These are phyloP conservation scores for Coreoperca whiteheadi DNA, from an alignment of 2,113 vertebrate species.

Conservation along the genomic window DNA sequence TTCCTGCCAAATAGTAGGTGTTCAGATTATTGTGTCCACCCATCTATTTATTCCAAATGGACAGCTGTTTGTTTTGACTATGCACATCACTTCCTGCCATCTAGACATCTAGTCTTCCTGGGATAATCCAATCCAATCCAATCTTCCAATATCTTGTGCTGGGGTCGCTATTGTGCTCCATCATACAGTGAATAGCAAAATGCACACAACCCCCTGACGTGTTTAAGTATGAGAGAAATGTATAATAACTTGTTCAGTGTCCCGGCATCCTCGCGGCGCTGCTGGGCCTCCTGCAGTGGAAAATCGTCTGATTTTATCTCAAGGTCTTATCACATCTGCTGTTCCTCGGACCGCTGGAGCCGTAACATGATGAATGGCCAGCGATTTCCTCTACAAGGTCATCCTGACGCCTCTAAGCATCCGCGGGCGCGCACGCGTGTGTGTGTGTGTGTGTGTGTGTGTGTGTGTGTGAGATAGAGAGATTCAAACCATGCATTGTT, in stretches of 20 bases:
- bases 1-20: not conserved
- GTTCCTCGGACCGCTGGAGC: slow-evolving; percentile 36
- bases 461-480: not conserved
- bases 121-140: not conserved
- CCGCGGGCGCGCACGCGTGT: not conserved
- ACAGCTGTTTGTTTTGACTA: not conserved
- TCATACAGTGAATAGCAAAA: not conserved
- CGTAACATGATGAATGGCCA: slow-evolving; percentile 54
- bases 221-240: not conserved
- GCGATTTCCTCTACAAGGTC: slow-evolving; percentile 74
- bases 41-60: not conserved
- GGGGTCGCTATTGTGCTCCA: not conserved
- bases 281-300: slow-evolving; percentile 9
- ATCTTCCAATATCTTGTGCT: not conserved
- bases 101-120: not conserved
- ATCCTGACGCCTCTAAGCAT: slow-evolving; percentile 29
- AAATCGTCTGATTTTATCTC: slow-evolving; percentile 36
- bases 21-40: not conserved
- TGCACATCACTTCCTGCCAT: not conserved
- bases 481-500: not conserved
- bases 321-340: slow-evolving; percentile 54
- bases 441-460: not conserved
- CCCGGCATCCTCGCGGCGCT: not conserved
- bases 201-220: not conserved
- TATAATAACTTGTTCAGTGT: not conserved